These are phyloP conservation scores for Megaleporinus macrocephalus DNA, from an alignment of 2,113 vertebrate genomes.

Conservation along the genomic window DNA sequence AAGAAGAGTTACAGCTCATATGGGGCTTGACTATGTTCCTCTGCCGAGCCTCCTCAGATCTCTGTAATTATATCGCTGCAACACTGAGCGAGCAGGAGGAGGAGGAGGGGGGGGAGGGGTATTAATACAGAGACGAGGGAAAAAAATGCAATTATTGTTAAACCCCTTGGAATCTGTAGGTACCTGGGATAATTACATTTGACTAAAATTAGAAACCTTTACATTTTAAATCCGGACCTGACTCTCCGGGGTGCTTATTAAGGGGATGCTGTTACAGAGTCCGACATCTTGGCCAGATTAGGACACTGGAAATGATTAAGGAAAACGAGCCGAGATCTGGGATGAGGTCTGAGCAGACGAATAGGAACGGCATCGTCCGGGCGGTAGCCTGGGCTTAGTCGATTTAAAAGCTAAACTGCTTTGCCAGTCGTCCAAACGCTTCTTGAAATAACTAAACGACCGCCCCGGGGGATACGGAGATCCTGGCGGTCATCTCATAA, in stretches of 20 bases:
- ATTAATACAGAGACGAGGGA: neutral
- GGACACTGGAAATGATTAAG: neutral
- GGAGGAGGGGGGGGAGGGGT: neutral
- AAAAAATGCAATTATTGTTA: slow-evolving; percentile 54
- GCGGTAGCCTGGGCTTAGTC: neutral
- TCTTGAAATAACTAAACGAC: slow-evolving; percentile 38
- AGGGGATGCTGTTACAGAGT: slow-evolving; percentile 7
- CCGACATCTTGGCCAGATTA: slow-evolving; percentile 21
- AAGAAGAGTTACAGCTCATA: slow-evolving; percentile 27
- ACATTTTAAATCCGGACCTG: slow-evolving; percentile 21
- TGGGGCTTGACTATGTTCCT: slow-evolving; percentile 32
- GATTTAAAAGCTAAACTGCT: slow-evolving; percentile 26
- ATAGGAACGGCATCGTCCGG: slow-evolving; percentile 18
- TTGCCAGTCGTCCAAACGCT: slow-evolving; percentile 25
- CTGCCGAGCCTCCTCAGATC: slow-evolving; percentile 30
- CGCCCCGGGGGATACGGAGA: slow-evolving; percentile 11
- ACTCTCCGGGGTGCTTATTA: slow-evolving; percentile 26
- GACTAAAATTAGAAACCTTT: slow-evolving; percentile 51
- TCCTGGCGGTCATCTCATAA: neutral
- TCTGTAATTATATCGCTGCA: slow-evolving; percentile 69
- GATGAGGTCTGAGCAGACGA: neutral
- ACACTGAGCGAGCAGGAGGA: slow-evolving; percentile 41
- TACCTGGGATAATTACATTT: slow-evolving; percentile 61
- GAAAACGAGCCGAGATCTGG: neutral
- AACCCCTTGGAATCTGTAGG: slow-evolving; percentile 52